Evolutionary conservation across 2,113 vertebrate genomes (phyloP).

Genomic region (Tetrax tetrax): DNA sequence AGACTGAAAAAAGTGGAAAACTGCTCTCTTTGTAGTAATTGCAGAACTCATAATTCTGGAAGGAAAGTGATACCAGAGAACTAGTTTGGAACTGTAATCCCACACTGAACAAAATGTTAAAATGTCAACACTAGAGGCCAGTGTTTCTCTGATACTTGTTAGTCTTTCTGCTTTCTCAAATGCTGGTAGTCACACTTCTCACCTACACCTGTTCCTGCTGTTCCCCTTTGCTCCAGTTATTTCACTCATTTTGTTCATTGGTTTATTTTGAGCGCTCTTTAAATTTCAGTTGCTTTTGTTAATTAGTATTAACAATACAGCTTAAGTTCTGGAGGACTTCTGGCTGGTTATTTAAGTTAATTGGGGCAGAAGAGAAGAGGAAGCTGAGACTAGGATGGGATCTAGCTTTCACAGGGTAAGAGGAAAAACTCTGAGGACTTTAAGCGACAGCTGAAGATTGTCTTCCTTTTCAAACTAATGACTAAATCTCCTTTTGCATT

Average conservation of each 20-base stretch:
- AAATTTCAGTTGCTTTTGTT: rapidly evolving
- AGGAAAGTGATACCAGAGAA: background rate
- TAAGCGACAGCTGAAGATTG: background rate
- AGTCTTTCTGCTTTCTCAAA: background rate
- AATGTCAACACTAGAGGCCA: background rate
- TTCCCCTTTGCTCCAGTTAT: background rate
- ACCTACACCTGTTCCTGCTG: rapidly evolving
- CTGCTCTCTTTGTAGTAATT: background rate
- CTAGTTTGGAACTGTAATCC: rapidly evolving
- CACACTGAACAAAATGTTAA: background rate
- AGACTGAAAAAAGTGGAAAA: background rate
- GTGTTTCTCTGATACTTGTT: background rate
- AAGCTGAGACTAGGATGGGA: background rate
- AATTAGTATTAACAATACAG: background rate
- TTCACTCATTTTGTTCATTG: background rate
- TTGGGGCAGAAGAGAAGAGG: background rate
- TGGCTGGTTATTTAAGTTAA: background rate
- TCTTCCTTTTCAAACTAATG: background rate
- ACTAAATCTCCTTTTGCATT: background rate
- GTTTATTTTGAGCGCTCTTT: background rate
- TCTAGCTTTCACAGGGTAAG: background rate
- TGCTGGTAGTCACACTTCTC: rapidly evolving
- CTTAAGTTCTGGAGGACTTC: background rate
- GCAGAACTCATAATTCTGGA: background rate
- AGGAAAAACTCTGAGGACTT: background rate